Percentiles rank a stretch among this genome's conserved stretches.
Evolutionary conservation across 1,140 invertebrate genomes (phyloP).

Genomic region (Euschistus heros): DNA sequence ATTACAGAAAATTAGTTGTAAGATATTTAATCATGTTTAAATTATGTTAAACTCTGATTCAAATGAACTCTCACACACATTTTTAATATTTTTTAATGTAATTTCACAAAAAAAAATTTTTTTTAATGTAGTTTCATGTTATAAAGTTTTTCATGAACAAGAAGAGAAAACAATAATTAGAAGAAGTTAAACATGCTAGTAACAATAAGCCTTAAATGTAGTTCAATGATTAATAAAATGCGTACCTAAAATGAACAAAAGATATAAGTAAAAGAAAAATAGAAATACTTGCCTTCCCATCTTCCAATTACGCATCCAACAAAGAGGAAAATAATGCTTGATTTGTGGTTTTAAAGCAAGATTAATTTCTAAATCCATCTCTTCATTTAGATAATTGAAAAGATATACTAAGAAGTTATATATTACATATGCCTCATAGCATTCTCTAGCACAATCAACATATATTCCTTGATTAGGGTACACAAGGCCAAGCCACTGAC

Average conservation of each 20-base stretch:
- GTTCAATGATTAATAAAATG: background rate
- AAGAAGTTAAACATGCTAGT: background rate
- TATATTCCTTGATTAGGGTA: slow-evolving; percentile 81
- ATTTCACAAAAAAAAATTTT: too few relatives aligned
- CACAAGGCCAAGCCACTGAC: slow-evolving; percentile 70
- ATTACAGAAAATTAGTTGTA: too few relatives aligned
- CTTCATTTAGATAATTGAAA: slow-evolving; percentile 73
- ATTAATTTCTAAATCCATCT: slow-evolving; percentile 66
- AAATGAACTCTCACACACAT: too few relatives aligned
- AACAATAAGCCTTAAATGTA: background rate
- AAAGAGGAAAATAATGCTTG: slow-evolving; percentile 72
- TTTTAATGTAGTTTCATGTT: too few relatives aligned
- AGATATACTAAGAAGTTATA: slow-evolving; percentile 97
- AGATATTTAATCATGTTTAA: too few relatives aligned
- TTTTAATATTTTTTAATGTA: too few relatives aligned
- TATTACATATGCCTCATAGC: slow-evolving; percentile 94
- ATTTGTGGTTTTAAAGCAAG: slow-evolving; percentile 77
- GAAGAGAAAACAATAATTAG: too few relatives aligned
- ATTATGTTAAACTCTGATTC: too few relatives aligned
- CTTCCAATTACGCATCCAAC: slow-evolving; percentile 72
- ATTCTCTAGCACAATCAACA: slow-evolving; percentile 83
- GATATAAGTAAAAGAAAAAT: background rate
- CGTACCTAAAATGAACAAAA: background rate
- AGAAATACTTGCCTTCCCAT: slow-evolving; percentile 59
- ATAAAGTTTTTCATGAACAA: too few relatives aligned